A percentile compares a stretch with the other conserved stretches of the same genome.
phyloP scores from a whole-genome alignment of 2,113 vertebrate genomes.

The Myanophis thanlyinensis region DNA sequence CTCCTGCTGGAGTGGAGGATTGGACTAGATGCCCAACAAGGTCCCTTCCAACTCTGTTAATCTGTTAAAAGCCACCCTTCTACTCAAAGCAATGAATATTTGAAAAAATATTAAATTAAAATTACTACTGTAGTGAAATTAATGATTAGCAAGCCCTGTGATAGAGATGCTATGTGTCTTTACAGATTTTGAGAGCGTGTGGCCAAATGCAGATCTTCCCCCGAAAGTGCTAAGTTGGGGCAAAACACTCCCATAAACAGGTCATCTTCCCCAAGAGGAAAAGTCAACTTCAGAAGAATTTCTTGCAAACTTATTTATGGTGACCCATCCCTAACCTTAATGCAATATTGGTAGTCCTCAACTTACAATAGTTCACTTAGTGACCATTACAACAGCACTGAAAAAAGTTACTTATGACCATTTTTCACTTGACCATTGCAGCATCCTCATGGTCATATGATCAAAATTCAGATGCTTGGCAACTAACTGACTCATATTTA shows the following conservation, averaged over 20 bases:
- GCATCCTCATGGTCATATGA: too few species aligned
- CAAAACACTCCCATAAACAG: not conserved
- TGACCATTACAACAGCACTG: too few species aligned
- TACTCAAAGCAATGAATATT: not conserved
- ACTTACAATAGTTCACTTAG: too few species aligned
- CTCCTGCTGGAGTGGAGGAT: too few species aligned
- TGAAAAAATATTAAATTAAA: not conserved
- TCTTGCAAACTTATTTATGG: not conserved
- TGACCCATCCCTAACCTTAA: not conserved
- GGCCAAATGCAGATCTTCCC: not conserved
- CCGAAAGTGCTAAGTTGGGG: not conserved
- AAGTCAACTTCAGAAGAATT: not conserved
- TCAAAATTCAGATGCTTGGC: too few species aligned
- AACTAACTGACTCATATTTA: too few species aligned
- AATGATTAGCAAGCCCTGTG: not conserved
- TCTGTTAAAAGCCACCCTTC: not conserved
- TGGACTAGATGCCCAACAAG: too few species aligned
- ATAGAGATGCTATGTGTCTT: not conserved
- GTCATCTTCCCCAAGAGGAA: not conserved
- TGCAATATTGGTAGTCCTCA: not conserved
- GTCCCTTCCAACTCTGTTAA: too few species aligned
- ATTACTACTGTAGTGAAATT: not conserved
- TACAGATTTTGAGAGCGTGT: not conserved
- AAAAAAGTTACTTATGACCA: too few species aligned
- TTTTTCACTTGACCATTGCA: too few species aligned